Conservation (phyloP, 2,113 vertebrate species). For the Scartelaos histophorus region DNA sequence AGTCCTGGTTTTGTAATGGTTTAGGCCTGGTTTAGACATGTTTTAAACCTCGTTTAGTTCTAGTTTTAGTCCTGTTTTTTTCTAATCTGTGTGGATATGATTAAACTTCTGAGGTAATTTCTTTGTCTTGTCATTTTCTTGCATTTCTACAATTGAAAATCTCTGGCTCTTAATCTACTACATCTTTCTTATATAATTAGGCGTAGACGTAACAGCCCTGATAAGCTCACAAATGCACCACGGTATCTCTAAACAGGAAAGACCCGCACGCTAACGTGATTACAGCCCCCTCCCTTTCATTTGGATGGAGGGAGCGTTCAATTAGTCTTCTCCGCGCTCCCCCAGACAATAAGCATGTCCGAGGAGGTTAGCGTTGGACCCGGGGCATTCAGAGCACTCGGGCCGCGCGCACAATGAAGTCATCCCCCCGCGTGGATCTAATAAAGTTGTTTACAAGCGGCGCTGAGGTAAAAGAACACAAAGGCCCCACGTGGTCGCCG, state of each 20-base stretch:
- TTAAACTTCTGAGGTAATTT: too few relatives aligned
- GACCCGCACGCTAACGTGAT: constrained; percentile 6
- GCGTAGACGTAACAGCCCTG: not conserved
- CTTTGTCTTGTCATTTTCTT: too few relatives aligned
- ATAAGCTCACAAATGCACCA: constrained; percentile 10
- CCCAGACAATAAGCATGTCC: constrained; percentile 67
- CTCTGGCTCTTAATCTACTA: not conserved
- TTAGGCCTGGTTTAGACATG: too few relatives aligned
- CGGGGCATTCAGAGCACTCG: constrained; percentile 23
- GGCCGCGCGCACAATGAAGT: constrained; percentile 35
- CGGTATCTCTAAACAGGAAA: not conserved
- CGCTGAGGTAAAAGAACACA: constrained; percentile 49
- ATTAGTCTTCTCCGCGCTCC: constrained; percentile 59
- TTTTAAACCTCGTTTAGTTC: too few relatives aligned
- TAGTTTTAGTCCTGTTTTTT: too few relatives aligned
- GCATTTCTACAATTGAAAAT: too few relatives aligned
- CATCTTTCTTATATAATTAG: not conserved
- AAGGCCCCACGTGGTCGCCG: not conserved
- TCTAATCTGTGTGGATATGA: too few relatives aligned
- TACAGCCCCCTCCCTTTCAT: constrained; percentile 40
- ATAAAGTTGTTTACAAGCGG: constrained; percentile 66
- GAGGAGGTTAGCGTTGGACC: constrained; percentile 60
- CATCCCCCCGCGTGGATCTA: constrained; percentile 24
- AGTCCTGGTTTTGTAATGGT: too few relatives aligned
- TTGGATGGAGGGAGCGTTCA: constrained; percentile 71